Evolutionary conservation across 2,797 vertebrate species (phyloP).

Genomic region (Meda fulgida): DNA sequence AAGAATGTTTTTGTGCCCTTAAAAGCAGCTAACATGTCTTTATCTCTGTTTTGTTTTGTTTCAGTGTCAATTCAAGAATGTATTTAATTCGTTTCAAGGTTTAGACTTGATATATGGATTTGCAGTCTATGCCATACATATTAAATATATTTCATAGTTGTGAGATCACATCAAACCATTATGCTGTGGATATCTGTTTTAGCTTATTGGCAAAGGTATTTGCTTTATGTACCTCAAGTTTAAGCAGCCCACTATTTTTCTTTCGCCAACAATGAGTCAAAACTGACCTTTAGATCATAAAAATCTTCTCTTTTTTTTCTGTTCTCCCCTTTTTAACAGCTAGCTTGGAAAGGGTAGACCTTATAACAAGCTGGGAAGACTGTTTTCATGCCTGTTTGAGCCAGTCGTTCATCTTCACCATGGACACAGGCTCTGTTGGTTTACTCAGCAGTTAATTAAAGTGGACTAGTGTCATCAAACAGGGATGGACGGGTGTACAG

Average conservation of each 20-base stretch:
- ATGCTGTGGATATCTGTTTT: constrained; percentile 32
- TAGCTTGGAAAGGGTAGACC: constrained; percentile 9
- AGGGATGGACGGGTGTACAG: constrained; percentile 46
- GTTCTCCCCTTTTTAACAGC: constrained; percentile 32
- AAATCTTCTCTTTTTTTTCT: constrained; percentile 23
- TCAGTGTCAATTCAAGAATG: neutral
- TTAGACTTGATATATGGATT: constrained; percentile 19
- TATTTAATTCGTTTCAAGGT: neutral
- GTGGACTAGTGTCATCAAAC: constrained; percentile 62
- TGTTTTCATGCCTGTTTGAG: constrained; percentile 55
- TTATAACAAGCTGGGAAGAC: constrained; percentile 31
- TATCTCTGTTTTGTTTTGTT: neutral
- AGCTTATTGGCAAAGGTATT: constrained; percentile 61
- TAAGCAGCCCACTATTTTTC: constrained; percentile 53
- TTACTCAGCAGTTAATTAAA: constrained; percentile 73
- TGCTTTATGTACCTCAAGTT: constrained; percentile 40
- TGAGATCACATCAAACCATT: constrained; percentile 37
- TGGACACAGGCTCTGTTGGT: constrained; percentile 68
- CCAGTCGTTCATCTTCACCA: constrained; percentile 68
- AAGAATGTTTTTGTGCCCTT: neutral
- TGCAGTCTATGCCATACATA: neutral
- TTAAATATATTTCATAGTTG: constrained; percentile 7
- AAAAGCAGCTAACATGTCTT: neutral
- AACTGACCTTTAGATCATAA: constrained; percentile 58
- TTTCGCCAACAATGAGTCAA: constrained; percentile 53